Evolutionary conservation across 2,113 vertebrate genomes (phyloP).

Genomic region (Pycnonotus jocosus): DNA sequence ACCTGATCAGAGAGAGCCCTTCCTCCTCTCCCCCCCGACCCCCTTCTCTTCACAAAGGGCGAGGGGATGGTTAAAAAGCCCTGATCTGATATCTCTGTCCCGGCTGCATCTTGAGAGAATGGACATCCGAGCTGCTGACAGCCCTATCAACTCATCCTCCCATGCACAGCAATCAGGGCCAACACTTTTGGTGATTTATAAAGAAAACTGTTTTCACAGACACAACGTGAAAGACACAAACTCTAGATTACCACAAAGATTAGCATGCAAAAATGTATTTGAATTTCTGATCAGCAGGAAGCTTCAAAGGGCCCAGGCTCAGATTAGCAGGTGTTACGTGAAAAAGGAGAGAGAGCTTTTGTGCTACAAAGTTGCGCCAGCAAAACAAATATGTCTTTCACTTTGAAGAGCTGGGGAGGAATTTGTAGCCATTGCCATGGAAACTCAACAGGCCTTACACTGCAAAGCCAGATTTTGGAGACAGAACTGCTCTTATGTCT

Average conservation of each 20-base stretch:
- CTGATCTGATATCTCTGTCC: background rate
- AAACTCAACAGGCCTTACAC: conserved; percentile 76
- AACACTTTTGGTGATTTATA: conserved; percentile 33
- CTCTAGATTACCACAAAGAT: conserved; percentile 85
- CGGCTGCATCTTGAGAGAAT: background rate
- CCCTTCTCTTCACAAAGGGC: background rate
- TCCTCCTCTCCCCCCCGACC: background rate
- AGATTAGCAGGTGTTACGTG: conserved; percentile 89
- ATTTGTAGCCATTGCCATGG: conserved; percentile 86
- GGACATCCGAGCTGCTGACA: background rate
- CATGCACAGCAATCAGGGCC: background rate
- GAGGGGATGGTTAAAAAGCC: background rate
- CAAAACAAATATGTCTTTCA: conserved; percentile 96
- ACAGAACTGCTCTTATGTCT: conserved; percentile 15
- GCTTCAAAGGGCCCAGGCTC: conserved; percentile 76
- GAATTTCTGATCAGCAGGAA: conserved; percentile 86
- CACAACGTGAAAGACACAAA: conserved; percentile 76
- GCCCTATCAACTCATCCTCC: background rate
- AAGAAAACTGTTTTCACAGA: conserved; percentile 78
- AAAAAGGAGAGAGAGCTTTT: conserved; percentile 78
- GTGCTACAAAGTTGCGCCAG: conserved; percentile 83
- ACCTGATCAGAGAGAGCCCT: background rate
- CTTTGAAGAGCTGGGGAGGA: conserved; percentile 84
- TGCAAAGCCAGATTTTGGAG: conserved; percentile 40
- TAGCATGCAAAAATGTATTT: conserved; percentile 88